A percentile compares a stretch with the other conserved stretches of the same genome.
These are phyloP conservation scores for Macrotis lagotis DNA, from an alignment of 2,113 vertebrate species.

Conservation along the genomic window DNA sequence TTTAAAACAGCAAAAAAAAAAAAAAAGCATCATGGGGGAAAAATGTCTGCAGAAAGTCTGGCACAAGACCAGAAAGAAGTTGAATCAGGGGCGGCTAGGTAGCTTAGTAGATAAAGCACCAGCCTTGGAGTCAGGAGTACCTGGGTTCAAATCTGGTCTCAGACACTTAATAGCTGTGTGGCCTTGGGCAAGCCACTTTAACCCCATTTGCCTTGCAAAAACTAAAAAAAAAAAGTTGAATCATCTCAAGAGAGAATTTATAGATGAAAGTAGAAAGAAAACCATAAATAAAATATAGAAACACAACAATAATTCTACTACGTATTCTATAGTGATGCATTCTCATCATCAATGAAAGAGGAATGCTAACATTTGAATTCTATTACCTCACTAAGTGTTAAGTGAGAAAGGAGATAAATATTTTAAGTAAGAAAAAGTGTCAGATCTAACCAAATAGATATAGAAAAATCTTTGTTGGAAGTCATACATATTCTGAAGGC, in stretches of 20 bases:
- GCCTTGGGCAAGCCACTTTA: too few species aligned
- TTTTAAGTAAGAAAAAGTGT: neutral
- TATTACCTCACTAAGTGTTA: neutral
- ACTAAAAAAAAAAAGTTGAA: too few species aligned
- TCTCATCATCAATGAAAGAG: neutral
- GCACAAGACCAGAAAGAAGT: neutral
- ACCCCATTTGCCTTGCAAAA: too few species aligned
- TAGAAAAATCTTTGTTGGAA: neutral
- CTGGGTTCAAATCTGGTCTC: too few species aligned
- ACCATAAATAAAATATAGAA: neutral
- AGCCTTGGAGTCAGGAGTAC: too few species aligned
- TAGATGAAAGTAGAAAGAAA: neutral
- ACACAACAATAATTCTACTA: neutral
- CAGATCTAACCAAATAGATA: neutral
- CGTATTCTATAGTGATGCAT: neutral
- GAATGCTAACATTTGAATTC: neutral
- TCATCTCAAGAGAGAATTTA: neutral
- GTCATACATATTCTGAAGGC: neutral
- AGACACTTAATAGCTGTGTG: too few species aligned
- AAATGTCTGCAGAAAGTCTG: neutral
- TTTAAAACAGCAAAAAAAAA: neutral
- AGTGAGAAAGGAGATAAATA: neutral
- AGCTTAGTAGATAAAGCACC: too few species aligned
- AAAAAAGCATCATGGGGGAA: neutral
- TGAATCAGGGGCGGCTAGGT: too few species aligned